Base-by-base conservation (phyloP, 1,140 invertebrate genomes). In the Trachelipus rathkii region DNA sequence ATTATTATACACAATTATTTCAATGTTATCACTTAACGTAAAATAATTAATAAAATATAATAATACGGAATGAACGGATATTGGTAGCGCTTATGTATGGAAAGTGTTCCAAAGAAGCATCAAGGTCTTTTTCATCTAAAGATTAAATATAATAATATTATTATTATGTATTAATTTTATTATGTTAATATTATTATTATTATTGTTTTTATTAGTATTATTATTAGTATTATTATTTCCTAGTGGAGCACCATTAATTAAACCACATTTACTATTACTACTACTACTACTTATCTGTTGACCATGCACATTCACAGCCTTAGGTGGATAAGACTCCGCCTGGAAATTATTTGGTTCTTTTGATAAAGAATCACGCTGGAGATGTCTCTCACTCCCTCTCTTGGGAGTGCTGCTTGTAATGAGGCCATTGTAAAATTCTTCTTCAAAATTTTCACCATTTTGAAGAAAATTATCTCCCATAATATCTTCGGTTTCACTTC, bases 221-320 rank as follows among this genome's bases (percentile, higher is more conserved):
- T 13, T 60, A 60, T 13, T 60, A 60, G 50, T 60, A 60, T 60
- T 60, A 60, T 60, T 60, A 60, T 60, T 60, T 60, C 50, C 50
- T 60, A 60, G 50, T 60, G 19, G 50, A 60, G 50, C 50, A 60
- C 50, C 50, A 60, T 60, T 60, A 19, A 60, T 60, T 60, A 60
- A 60, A 60, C 50, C 50, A 60, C 50, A 60, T 60, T 60, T 60
- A 19, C 19, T 33, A 33, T 33, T 33, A 33, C 33, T 33, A 33
- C 33, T 33, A 33, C 33, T 33, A 33, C 33, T 33, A 33, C 33
- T 33, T 33, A 33, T 60, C 50, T 15, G 11, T 19, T 60, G 50
- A 60, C 50, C 50, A 60, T 60, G 50, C 19, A 8, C 1, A 60
- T 60, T 60, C 50, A 60, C 50, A 60, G 50, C 50, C 50, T 60